Percentiles rank a stretch among this genome's conserved stretches.
Evolutionary conservation across 2,797 vertebrate species (phyloP).

Genomic region (Carcharodon carcharias): DNA sequence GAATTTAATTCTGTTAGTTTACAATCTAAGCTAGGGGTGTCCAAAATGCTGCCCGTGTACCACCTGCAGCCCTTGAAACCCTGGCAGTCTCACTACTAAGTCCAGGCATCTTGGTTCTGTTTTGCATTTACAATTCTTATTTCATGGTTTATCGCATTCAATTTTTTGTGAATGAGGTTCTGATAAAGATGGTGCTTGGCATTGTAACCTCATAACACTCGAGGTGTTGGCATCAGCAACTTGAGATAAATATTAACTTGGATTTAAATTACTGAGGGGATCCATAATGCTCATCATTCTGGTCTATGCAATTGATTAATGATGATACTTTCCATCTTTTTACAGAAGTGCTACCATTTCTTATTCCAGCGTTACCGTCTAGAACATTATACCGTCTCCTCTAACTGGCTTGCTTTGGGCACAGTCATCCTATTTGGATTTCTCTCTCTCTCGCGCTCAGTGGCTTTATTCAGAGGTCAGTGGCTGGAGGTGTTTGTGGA

Average conservation of each 20-base stretch:
- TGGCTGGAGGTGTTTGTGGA: neutral
- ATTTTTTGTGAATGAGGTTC: neutral
- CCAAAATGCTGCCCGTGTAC: neutral
- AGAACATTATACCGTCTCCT: slow-evolving; percentile 93
- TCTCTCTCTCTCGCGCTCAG: slow-evolving; percentile 83
- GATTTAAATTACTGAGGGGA: neutral
- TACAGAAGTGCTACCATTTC: slow-evolving; percentile 97
- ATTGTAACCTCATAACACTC: neutral
- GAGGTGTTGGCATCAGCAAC: neutral
- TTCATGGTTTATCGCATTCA: neutral
- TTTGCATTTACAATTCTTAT: neutral
- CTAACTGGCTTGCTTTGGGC: slow-evolving; percentile 85
- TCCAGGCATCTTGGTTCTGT: neutral
- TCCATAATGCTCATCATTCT: neutral
- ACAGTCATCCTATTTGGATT: slow-evolving; percentile 74
- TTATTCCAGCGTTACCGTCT: slow-evolving; percentile 89
- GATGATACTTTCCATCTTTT: neutral
- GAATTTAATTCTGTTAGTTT: no score
- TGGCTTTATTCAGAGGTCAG: slow-evolving; percentile 89
- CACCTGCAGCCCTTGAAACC: neutral
- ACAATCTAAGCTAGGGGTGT: neutral
- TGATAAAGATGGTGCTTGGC: neutral
- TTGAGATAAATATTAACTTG: neutral
- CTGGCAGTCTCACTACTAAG: neutral
- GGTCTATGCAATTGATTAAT: neutral